Conservation (phyloP, 2,888 invertebrate genomes). For the Machimus atricapillus region DNA sequence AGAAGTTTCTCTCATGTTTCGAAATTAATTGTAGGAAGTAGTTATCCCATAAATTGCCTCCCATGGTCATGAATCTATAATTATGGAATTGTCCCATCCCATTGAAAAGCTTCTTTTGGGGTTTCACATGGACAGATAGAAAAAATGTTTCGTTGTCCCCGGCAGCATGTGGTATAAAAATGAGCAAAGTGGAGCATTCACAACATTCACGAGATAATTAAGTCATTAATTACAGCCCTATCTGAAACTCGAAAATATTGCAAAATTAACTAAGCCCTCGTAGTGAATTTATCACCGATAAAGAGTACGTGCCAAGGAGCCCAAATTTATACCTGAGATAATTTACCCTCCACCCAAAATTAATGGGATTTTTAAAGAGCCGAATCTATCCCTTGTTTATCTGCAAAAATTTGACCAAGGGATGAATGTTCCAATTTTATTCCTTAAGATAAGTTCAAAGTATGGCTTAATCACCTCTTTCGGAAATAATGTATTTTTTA, state of each 20-base stretch:
- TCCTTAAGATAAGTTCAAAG: not conserved
- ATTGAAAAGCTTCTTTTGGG: not conserved
- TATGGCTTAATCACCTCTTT: not conserved
- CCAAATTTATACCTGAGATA: not conserved
- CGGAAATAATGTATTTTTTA: not conserved
- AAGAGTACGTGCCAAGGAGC: not conserved
- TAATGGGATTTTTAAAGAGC: not conserved
- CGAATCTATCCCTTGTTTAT: not conserved
- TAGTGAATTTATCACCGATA: constrained; percentile 17
- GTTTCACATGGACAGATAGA: not conserved
- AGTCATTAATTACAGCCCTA: constrained; percentile 10
- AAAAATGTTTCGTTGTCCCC: not conserved
- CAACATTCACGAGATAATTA: not conserved
- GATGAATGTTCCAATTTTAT: not conserved
- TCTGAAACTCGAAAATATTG: constrained; percentile 18
- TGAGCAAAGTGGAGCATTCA: not conserved
- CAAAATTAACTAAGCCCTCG: constrained; percentile 13
- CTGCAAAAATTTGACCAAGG: not conserved
- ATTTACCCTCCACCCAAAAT: not conserved
- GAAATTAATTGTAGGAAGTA: not conserved
- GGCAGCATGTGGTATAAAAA: not conserved
- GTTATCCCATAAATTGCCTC: not conserved
- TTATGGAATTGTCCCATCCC: not conserved
- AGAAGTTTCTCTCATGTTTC: not conserved
- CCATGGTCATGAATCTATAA: not conserved